These are phyloP conservation scores for Astur gentilis DNA, from an alignment of 2,113 vertebrate species.

Conservation along the genomic window DNA sequence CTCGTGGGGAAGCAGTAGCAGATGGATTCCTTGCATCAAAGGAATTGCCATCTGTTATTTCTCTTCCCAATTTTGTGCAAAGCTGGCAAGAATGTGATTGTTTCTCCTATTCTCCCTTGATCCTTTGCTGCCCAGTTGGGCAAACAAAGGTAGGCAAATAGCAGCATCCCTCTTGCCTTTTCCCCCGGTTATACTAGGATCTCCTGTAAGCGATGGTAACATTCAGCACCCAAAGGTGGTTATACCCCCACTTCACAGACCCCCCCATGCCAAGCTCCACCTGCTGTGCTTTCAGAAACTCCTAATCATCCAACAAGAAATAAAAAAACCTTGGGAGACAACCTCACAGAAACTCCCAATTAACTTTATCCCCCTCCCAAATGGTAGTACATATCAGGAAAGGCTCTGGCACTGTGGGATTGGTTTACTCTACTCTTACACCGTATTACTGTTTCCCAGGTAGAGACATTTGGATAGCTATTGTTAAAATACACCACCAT, in stretches of 20 bases:
- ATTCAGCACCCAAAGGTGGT: not conserved
- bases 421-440: not conserved
- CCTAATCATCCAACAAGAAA: not conserved
- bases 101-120: not conserved
- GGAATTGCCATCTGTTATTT: slow-evolving; percentile 37
- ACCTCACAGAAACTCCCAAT: not conserved
- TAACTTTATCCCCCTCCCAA: not conserved
- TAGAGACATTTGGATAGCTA: not conserved
- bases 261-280: not conserved
- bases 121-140: not conserved
- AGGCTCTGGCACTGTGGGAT: not conserved
- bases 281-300: not conserved
- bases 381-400: not conserved
- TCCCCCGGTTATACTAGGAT: not conserved
- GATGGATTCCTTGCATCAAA: slow-evolving; percentile 42
- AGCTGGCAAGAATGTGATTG: not conserved
- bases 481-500: not conserved
- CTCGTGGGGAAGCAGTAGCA: not conserved
- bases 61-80: not conserved
- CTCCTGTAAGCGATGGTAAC: not conserved
- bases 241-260: not conserved
- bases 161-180: not conserved
- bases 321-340: not conserved
- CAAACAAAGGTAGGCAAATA: not conserved
- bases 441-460: not conserved